Evolutionary conservation across 2,797 vertebrate species (phyloP), one percentile per base, ranked within the genome.

Genomic region (Gila robusta): DNA sequence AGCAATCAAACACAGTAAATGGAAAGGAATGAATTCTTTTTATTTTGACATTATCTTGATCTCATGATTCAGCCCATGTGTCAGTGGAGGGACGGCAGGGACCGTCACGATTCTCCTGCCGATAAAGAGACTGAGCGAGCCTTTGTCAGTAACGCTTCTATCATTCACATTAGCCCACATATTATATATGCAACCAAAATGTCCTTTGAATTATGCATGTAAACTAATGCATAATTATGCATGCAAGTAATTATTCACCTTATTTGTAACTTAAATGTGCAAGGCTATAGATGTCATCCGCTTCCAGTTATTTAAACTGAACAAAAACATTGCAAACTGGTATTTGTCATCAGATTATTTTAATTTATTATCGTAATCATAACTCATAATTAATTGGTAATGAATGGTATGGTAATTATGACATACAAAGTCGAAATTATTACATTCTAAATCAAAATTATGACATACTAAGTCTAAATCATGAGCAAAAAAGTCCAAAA

Each of bases 121-220:
- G 49, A 74, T 35, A 35, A 83, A 16, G 81, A 82, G 52, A 59
- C 56, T 6, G 81, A 73, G 39, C 7, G 70, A 64, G 54, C 54
- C 5, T 47, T 73, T 64, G 81, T 83, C 26, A 83, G 81, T 82
- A 62, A 62, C 0, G 5, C 14, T 28, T 26, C 41, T 67, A 14
- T 17, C 47, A 52, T 5, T 17, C 4, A 52, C 8, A 21, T 19
- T 52, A 74, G 7, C 21, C 73, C 47, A 23, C 28, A 37, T 49
- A 37, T 37, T 56, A 44, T 64, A 56, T 0, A 56, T 14, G 32
- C 4, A 77, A 37, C 32, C 21, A 10, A 14, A 35, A 76, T 54
- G 47, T 12, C 2, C 23, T 35, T 6, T 52, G 2, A 74, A 32
- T 54, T 35, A 21, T 37, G 9, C 35, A 70, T 23, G 9, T 32